Percentiles rank a stretch among this genome's conserved stretches.
phyloP scores from a whole-genome alignment of 2,797 vertebrate genomes.

The Betta splendens region DNA sequence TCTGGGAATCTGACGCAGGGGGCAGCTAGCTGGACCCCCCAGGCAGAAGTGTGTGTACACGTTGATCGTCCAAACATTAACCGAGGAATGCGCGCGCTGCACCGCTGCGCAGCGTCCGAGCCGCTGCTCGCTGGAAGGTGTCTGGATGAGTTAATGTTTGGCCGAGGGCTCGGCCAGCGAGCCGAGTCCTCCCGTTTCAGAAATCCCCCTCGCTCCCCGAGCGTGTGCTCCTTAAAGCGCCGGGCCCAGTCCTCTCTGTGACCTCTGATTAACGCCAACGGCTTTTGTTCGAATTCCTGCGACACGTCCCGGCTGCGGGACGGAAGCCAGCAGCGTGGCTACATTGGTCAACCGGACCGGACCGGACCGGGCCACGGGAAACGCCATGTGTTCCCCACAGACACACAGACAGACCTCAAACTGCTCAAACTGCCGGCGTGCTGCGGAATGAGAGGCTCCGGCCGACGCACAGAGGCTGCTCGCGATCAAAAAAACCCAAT shows the following conservation, averaged over 20 bases:
- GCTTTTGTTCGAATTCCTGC: conserved; percentile 45
- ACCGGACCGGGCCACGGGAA: conserved; percentile 33
- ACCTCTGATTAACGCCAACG: conserved; percentile 60
- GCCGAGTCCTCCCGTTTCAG: conserved; percentile 66
- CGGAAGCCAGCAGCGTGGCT: conserved; percentile 1
- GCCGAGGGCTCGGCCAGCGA: conserved; percentile 64
- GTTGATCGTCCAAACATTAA: conserved; percentile 57
- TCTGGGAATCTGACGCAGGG: conserved; percentile 67
- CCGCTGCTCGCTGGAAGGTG: conserved; percentile 38
- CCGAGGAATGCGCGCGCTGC: conserved; percentile 27
- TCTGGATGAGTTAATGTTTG: conserved; percentile 74
- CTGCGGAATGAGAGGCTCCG: conserved; percentile 22
- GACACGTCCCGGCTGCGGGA: conserved; percentile 17
- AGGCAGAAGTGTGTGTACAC: conserved; percentile 32
- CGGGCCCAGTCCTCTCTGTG: conserved; percentile 37
- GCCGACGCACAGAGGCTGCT: conserved; percentile 50
- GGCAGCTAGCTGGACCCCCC: conserved; percentile 63
- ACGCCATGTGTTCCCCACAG: too few relatives aligned
- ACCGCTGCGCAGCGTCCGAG: conserved; percentile 30
- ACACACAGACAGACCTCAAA: too few relatives aligned
- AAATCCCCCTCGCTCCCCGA: conserved; percentile 67
- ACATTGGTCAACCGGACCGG: conserved; percentile 34
- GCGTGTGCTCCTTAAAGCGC: conserved; percentile 34
- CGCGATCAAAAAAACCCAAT: conserved; percentile 61
- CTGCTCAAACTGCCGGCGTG: conserved; percentile 46